These are phyloP conservation scores for Metalampra italica DNA, from an alignment of 2,888 invertebrate species.

Conservation along the genomic window DNA sequence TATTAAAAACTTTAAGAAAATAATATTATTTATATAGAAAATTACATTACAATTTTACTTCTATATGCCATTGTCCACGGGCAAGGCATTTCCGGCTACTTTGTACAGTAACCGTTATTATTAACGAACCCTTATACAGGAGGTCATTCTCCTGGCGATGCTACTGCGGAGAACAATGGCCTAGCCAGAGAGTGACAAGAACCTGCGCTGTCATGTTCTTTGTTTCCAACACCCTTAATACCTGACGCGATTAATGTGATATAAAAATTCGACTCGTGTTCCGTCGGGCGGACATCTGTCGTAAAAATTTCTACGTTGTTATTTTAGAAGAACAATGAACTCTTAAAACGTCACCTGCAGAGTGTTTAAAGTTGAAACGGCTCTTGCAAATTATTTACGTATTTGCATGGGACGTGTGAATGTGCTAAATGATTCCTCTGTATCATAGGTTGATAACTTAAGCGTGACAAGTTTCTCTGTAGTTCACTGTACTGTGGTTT, in stretches of 20 bases:
- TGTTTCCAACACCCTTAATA: conserved; percentile 51
- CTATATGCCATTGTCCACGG: conserved; percentile 31
- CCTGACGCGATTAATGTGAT: conserved; percentile 48
- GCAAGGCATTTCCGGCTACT: conserved; percentile 53
- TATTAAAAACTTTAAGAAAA: conserved; percentile 4
- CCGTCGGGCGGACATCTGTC: conserved; percentile 54
- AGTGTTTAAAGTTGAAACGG: conserved; percentile 4
- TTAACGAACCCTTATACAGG: conserved; percentile 51
- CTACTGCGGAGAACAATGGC: conserved; percentile 57
- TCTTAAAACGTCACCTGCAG: conserved; percentile 25
- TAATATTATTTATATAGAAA: too few species aligned
- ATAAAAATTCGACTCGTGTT: conserved; percentile 70
- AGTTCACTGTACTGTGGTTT: conserved; percentile 14
- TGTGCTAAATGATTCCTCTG: conserved; percentile 6
- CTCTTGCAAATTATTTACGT: conserved; percentile 1
- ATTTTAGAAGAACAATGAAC: conserved; percentile 64
- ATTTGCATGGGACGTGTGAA: conserved; percentile 4
- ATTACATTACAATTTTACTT: background rate
- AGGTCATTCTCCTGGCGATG: conserved; percentile 63
- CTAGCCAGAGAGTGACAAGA: conserved; percentile 56
- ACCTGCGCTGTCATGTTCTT: conserved; percentile 48
- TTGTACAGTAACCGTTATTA: conserved; percentile 36
- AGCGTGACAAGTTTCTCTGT: conserved; percentile 10
- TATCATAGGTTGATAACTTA: conserved; percentile 5
- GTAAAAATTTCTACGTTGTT: conserved; percentile 56